Base-by-base conservation (phyloP, 2,888 invertebrate species). In the Linyphia triangularis region DNA sequence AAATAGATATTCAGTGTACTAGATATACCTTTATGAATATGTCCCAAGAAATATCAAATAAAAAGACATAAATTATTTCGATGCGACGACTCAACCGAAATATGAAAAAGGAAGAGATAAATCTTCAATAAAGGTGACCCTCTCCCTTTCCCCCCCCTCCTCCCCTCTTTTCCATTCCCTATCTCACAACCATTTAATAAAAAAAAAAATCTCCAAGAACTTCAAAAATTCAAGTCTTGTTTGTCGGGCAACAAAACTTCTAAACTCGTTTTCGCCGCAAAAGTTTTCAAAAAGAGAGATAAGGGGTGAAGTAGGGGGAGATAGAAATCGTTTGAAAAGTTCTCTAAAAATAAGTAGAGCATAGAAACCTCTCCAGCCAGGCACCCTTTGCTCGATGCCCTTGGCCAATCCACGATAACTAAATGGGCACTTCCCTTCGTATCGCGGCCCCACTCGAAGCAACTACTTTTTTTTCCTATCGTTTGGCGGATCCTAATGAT, bases 401-500 rank as follows among this genome's bases (percentile, higher is more conserved):
- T 61, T 28, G 13, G 75, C 37, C 51, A 51, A 51, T 51, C 13
- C 51, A 51, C n/a, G 77, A 77, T 77, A 77, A 40, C 26, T 77
- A 77, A 77, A 77, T 77, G 77, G 77, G 77, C 77, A 61, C 77
- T 77, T 67, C n/a, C 24, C 9, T 30, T 26, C 43, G 57, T 59
- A 19, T 59, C 75, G 33, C 61, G 22, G 9, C 7, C 61, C 33
- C 33, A 33, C 33, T 33, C 4, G 33, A 9, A 33, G 9, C 5
- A 33, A 6, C 33, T 4, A 4, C 33, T 6, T 33, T 9, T 33
- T 33, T 33, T 33, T 33, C 9, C 4, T 33, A n/a, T n/a, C n/a
- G n/a, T n/a, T n/a, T n/a, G n/a, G 33, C 9, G 33, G 33, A 6
- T 33, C 33, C 5, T 33, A 33, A 33, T 33, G 33, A 33, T 33